A percentile compares a stretch with the other conserved stretches of the same genome.
phyloP scores from a whole-genome alignment of 2,113 vertebrate species.

The Ictalurus furcatus region DNA sequence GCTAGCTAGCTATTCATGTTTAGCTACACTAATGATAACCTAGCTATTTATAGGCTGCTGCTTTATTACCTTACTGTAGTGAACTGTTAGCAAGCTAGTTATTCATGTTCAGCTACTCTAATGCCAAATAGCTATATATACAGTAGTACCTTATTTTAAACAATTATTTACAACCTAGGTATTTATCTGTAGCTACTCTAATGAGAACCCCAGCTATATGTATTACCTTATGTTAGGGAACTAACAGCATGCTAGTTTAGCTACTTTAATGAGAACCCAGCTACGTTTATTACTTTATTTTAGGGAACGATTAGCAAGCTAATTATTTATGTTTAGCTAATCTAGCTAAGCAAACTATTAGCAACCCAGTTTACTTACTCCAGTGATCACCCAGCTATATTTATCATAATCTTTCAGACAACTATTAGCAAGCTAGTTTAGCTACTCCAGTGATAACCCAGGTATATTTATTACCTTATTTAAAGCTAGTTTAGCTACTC shows the following conservation, averaged over 20 bases:
- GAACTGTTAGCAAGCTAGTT: neutral
- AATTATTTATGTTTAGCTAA: too few relatives aligned
- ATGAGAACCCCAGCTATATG: neutral
- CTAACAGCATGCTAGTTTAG: neutral
- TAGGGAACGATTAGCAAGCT: too few relatives aligned
- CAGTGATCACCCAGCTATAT: neutral
- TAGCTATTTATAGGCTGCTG: too few relatives aligned
- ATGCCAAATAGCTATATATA: too few relatives aligned
- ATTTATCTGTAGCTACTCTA: too few relatives aligned
- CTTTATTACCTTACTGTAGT: neutral
- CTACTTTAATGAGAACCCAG: neutral
- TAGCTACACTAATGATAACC: too few relatives aligned
- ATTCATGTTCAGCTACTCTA: too few relatives aligned
- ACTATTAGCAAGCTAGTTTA: neutral
- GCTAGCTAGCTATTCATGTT: too few relatives aligned
- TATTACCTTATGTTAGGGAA: too few relatives aligned
- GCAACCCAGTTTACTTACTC: neutral
- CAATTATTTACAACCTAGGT: neutral
- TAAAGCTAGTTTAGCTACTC: neutral
- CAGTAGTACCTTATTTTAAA: too few relatives aligned
- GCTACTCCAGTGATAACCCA: neutral
- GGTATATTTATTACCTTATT: neutral
- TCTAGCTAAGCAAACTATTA: neutral
- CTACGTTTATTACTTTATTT: neutral
- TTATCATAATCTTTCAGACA: neutral